Base-by-base conservation (phyloP, 2,888 invertebrate species). In the Leucoptera coffeella region DNA sequence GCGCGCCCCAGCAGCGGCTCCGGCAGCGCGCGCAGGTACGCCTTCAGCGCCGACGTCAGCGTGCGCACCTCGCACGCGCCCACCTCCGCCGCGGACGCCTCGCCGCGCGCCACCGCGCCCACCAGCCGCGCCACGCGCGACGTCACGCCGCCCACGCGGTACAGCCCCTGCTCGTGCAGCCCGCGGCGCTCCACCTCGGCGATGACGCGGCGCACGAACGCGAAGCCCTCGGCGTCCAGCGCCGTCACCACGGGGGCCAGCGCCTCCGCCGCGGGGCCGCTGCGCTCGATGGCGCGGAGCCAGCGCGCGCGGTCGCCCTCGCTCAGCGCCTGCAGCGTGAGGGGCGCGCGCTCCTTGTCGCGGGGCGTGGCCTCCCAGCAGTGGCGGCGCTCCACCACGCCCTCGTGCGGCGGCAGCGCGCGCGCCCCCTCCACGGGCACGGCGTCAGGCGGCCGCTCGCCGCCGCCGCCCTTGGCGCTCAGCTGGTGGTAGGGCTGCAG, bases 41-140 rank as follows among this genome's bases (percentile, higher is more conserved):
- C 87, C 75, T 99, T 99, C 39, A 97, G 80, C 45, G 96, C 94
- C 57, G 94, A 94, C 28, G 97, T 95, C 37, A 99, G 88, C 30
- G 97, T 97, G 73, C 91, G 92, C 43, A 87, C 88, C 71, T 99
- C 97, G 89, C 92, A 92, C 58, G 91, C 92, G 33, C 75, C 80
- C 48, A 83, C 72, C 50, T 69, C 26, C 33, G 30, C 38, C 75
- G 85, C 85, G 73, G 83, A 80, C 42, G n/a, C 38, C 35, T 26
- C 33, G 30, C 38, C 75, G 85, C 86, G 72, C 83, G 81, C 42
- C 82, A 73, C 60, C 90, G 90, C 64, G 19, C 75, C 69, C 38
- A 92, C 74, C 40, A 97, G 75, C 51, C 92, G 93, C 40, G 83
- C 52, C 40, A 92, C 92, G 71, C 95, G 95, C 19, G 93, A 94